Evolutionary conservation across 2,888 invertebrate species (phyloP), one percentile per base, ranked within the genome.

Genomic region (Arctia plantaginis): DNA sequence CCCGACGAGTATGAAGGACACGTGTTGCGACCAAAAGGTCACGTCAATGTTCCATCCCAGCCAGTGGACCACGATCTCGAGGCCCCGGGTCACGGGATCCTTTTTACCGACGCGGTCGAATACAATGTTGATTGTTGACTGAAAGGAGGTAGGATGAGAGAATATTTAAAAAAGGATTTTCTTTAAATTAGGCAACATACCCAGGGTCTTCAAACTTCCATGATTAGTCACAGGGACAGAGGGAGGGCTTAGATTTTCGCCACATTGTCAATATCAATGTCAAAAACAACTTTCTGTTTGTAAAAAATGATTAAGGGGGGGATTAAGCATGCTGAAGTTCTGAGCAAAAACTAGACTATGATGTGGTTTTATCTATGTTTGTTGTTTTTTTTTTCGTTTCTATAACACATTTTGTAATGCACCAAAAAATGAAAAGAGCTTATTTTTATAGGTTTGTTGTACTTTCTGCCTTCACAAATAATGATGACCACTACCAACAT

Each of bases 11-110:
- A 99, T 97, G 93, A 99, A 99, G 0, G 99, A 99, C 68, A 99
- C 98, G 90, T 99, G 99, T 90, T 99, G 99, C 1, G 99, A 99
- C 99, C 99, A 99, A 94, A 99, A 99, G 30, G 98, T 97, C n/a
- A 99, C 98, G 93, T 99, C 99, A 85, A 99, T 98, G 88, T 98
- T 97, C 86, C 99, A 97, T 27, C 99, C 99, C 89, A 99, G 97
- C 98, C 99, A 99, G 90, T 99, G 98, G 0, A 99, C 99, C 8
- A 99, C 98, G 77, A 99, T 98, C 96, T 99, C 99, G 73, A 99
- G 97, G 0, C 99, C 99, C 80, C 98, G 96, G 0, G 99, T 99
- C 3, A 99, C 99, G 0, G 99, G 99, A 93, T 99, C 99, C 88
- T 99, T 99, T 90, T 99, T 99, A 0, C 99, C 99, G 1, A 99